These are phyloP conservation scores for Disparrhopalites patrizii DNA, from an alignment of 2,888 invertebrate genomes.

Conservation along the genomic window DNA sequence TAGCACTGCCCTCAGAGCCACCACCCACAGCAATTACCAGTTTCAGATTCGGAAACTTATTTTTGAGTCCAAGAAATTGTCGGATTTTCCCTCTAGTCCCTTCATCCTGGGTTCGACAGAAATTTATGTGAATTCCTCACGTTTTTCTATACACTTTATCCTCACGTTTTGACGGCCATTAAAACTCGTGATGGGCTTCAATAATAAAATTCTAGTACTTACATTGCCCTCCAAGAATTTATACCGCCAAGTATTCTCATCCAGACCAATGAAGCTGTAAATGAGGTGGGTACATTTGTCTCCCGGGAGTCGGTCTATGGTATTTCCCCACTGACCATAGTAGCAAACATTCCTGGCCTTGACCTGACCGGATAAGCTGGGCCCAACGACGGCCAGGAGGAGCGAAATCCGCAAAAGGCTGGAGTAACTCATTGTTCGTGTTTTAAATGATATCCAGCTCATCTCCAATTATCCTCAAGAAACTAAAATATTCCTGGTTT, in stretches of 20 bases:
- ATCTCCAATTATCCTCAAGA: too few relatives aligned
- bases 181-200: too few relatives aligned
- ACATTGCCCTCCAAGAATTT: conserved; percentile 41
- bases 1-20: conserved; percentile 50
- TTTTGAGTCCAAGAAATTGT: conserved; percentile 36
- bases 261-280: conserved; percentile 48
- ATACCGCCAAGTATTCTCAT: conserved; percentile 49
- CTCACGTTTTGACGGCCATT: too few relatives aligned
- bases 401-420: too few relatives aligned
- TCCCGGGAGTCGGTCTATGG: conserved; percentile 47
- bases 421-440: too few relatives aligned
- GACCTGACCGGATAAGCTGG: too few relatives aligned
- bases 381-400: too few relatives aligned
- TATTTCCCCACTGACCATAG: conserved; percentile 29
- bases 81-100: conserved; percentile 9
- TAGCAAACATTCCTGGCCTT: conserved; percentile 14
- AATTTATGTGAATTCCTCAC: too few relatives aligned
- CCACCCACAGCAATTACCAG: conserved; percentile 50
- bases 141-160: too few relatives aligned
- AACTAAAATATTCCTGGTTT: too few relatives aligned
- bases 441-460: too few relatives aligned
- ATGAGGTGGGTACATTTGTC: conserved; percentile 48
- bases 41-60: conserved; percentile 38
- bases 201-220: background rate
- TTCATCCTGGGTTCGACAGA: too few relatives aligned